Evolutionary conservation across 2,797 vertebrate species (phyloP).

Genomic region (Sebastes dallii): DNA sequence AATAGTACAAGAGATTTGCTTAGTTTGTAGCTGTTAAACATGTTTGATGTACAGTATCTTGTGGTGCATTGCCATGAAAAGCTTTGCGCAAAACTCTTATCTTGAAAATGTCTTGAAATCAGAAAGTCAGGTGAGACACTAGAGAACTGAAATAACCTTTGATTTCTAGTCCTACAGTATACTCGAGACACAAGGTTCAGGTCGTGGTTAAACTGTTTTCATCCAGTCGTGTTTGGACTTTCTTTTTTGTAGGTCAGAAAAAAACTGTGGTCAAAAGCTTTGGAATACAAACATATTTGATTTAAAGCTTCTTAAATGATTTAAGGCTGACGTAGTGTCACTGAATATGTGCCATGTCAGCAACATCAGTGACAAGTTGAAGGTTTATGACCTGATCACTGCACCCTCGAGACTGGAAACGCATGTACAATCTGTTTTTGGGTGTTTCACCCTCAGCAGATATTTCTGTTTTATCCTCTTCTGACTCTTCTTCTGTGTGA

Average conservation of each 20-base stretch:
- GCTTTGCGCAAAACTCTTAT: neutral
- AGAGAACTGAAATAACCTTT: neutral
- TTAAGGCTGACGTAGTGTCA: neutral
- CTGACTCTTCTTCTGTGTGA: too few species aligned
- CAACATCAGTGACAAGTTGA: neutral
- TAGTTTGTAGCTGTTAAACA: neutral
- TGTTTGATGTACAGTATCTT: constrained; percentile 10
- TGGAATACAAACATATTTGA: neutral
- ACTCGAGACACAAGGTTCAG: neutral
- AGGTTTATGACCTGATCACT: neutral
- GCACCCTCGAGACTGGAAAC: neutral
- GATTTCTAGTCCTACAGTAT: neutral
- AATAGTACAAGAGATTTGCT: constrained; percentile 11
- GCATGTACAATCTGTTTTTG: neutral
- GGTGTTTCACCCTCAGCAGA: neutral
- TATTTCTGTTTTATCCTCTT: constrained; percentile 1
- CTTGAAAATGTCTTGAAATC: constrained; percentile 1
- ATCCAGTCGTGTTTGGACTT: neutral
- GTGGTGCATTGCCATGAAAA: neutral
- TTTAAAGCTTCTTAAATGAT: neutral
- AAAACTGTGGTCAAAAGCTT: neutral
- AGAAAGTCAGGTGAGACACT: neutral
- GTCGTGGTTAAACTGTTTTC: neutral
- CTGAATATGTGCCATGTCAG: neutral
- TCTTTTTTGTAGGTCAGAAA: neutral